Base-by-base conservation (phyloP, 2,113 vertebrate genomes). In the Pontoporia blainvillei region DNA sequence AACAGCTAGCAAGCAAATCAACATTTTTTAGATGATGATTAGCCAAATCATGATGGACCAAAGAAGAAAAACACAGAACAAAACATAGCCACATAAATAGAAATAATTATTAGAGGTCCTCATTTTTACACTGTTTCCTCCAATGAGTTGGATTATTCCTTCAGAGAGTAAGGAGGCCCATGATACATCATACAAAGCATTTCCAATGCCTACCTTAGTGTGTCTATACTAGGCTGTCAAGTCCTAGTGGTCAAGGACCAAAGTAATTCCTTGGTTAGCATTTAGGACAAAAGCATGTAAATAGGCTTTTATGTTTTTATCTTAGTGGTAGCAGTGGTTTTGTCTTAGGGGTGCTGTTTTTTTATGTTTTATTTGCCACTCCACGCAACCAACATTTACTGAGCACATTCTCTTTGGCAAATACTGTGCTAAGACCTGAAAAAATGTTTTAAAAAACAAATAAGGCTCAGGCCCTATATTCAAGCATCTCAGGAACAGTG, bases 11-110 rank as follows among this genome's bases (percentile, higher is more conserved):
- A 92, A 97, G 61, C 23, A 94, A 83, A 62, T 86, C 25, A 95
- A 67, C 44, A 27, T 54, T 96, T 97, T 97, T 79, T 86, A 96
- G 69, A 81, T 78, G 62, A 67, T 82, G 21, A 90, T 39, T 27
- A 79, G 11, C 83, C 69, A 83, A 96, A 97, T 52, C 13, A 90
- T 36, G 78, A 91, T 90, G 25, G 27, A 85, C 39, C 61, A 93
- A 94, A 88, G 17, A 83, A 39, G 3, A 44, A 75, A 73, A 66
- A 64, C 31, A 79, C 44, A 39, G 95, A 86, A 89, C 1, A 84
- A 94, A 94, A 49, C 21, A 86, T 2, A 78, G 27, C 27, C 91
- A 62, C 29, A 69, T 85, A 88, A 95, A 94, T 66, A 90, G 72
- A 93, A 97, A 95, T 88, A 59, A 91, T 54, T 93, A 76, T 84